phyloP scores from a whole-genome alignment of 2,113 vertebrate species.

The Heterochromis multidens region DNA sequence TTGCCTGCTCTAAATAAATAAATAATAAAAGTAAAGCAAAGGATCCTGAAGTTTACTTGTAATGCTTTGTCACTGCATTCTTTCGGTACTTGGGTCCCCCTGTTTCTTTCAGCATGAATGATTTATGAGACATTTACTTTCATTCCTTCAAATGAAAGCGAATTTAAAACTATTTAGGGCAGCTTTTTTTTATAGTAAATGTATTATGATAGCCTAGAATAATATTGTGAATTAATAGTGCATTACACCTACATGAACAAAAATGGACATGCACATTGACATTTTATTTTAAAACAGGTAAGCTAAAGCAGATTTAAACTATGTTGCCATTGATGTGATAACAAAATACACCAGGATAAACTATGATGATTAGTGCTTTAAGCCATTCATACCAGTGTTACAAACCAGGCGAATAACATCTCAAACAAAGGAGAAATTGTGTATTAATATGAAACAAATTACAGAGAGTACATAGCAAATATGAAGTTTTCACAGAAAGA shows the following conservation, averaged over 20 bases:
- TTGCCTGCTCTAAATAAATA: background rate
- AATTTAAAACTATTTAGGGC: background rate
- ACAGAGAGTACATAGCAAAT: background rate
- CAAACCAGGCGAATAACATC: background rate
- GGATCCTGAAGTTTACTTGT: background rate
- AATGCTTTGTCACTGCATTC: background rate
- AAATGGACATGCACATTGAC: too few relatives aligned
- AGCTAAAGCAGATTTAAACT: rapidly evolving
- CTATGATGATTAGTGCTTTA: background rate
- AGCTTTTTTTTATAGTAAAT: background rate
- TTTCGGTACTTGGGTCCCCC: rapidly evolving
- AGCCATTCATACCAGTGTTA: background rate
- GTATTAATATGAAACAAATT: background rate
- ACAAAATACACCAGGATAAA: background rate
- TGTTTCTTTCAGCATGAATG: background rate
- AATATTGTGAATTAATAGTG: background rate
- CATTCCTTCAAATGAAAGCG: background rate
- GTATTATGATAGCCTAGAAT: background rate
- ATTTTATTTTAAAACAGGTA: background rate
- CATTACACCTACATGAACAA: too few relatives aligned
- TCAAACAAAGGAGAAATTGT: background rate
- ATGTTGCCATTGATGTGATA: rapidly evolving
- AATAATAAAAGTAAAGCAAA: background rate
- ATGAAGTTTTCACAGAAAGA: background rate
- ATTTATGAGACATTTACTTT: background rate